Evolutionary conservation across 92 coral and sea anemone species (phyloP).

Genomic region (Epizoanthus rinbou): DNA sequence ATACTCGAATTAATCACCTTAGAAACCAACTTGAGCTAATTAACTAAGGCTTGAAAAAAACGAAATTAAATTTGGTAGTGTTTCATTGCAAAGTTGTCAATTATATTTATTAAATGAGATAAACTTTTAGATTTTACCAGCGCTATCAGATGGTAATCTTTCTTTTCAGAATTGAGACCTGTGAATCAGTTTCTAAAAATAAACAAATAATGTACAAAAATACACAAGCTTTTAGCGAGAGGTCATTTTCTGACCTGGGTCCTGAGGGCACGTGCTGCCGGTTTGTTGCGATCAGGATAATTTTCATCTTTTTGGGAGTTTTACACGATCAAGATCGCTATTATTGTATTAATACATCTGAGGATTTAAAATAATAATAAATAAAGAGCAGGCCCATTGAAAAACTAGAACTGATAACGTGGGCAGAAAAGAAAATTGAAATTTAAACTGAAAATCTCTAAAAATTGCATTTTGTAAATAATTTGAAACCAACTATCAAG

Average conservation of each 20-base stretch:
- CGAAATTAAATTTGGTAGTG: not conserved
- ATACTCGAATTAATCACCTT: not conserved
- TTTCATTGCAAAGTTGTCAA: not conserved
- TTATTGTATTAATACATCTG: no score
- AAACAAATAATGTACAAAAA: not conserved
- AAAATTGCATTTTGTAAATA: no score
- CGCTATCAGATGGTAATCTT: constrained; percentile 11
- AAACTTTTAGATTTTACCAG: not conserved
- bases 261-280: not conserved
- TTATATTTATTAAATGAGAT: not conserved
- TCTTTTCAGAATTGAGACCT: not conserved
- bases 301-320: not conserved
- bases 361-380: no score
- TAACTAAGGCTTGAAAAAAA: not conserved
- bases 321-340: not conserved
- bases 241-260: not conserved
- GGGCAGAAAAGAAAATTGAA: no score
- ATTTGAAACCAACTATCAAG: no score
- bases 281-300: not conserved
- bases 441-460: no score
- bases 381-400: no score
- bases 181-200: constrained; percentile 1
- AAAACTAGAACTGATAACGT: no score
- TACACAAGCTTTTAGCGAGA: constrained; percentile 13
- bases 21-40: not conserved